A percentile compares a stretch with the other conserved stretches of the same genome.
These are phyloP conservation scores for Gymnoscopelus microlampas DNA, from an alignment of 2,797 vertebrate species.

Conservation along the genomic window DNA sequence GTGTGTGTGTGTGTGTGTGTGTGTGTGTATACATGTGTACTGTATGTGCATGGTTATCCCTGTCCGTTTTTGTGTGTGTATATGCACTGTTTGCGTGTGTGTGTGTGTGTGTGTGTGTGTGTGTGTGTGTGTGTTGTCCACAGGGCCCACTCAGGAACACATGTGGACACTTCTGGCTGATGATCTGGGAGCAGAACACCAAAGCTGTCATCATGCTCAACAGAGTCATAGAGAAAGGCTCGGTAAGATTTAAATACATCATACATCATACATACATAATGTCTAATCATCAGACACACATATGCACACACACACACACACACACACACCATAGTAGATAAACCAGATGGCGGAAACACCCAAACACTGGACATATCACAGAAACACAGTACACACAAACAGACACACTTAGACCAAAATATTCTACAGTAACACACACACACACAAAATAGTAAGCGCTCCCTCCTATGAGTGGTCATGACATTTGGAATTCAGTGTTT, in stretches of 20 bases:
- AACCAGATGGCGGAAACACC: background rate
- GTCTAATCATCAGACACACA: conserved; percentile 5
- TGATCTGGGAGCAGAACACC: conserved; percentile 99
- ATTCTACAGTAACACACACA: background rate
- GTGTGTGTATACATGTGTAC: too few species aligned
- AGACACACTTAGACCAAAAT: conserved; percentile 7
- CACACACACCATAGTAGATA: background rate
- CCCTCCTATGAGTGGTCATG: conserved; percentile 14
- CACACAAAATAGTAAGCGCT: background rate
- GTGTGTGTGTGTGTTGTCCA: conserved; percentile 27
- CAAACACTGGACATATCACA: background rate
- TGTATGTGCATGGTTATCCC: too few species aligned
- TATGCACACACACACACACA: background rate
- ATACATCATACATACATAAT: background rate
- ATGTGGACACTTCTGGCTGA: conserved; percentile 98
- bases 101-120: conserved; percentile 18
- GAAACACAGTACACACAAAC: background rate
- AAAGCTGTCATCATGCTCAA: conserved; percentile 98
- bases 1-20: conserved; percentile 21
- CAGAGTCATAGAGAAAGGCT: conserved; percentile 97
- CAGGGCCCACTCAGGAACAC: conserved; percentile 97
- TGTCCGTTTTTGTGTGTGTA: background rate
- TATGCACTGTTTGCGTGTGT: conserved; percentile 16
- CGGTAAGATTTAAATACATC: conserved; percentile 83
- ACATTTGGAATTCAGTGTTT: conserved; percentile 49